phyloP scores from a whole-genome alignment of 1,140 invertebrate species.

The Papilio glaucus region DNA sequence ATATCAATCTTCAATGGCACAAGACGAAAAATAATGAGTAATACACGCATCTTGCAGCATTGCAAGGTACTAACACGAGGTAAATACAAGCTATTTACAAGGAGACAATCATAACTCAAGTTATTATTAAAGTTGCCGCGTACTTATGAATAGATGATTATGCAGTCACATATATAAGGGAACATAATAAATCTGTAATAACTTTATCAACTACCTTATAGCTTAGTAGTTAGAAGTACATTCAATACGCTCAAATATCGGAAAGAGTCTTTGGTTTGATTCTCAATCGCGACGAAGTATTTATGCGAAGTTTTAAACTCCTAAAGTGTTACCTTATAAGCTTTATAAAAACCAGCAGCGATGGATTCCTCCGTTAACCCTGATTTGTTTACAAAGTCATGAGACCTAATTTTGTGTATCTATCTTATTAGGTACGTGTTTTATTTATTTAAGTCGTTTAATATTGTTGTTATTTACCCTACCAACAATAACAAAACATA shows the following conservation, averaged over 20 bases:
- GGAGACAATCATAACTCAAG: constrained; percentile 22
- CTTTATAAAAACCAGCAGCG: too few relatives aligned
- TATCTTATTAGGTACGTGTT: too few relatives aligned
- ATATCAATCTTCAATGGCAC: constrained; percentile 42
- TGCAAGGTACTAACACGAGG: constrained; percentile 5
- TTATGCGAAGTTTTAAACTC: too few relatives aligned
- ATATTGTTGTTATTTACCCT: too few relatives aligned
- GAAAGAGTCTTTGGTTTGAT: not conserved
- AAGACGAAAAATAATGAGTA: constrained; percentile 38
- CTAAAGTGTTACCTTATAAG: too few relatives aligned
- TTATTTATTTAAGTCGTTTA: too few relatives aligned
- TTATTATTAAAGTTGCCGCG: not conserved
- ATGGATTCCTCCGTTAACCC: too few relatives aligned
- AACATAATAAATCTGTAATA: not conserved
- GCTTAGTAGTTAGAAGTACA: not conserved
- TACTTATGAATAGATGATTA: constrained; percentile 15
- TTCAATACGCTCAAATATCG: not conserved
- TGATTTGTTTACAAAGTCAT: too few relatives aligned
- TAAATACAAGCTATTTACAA: not conserved
- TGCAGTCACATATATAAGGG: not conserved
- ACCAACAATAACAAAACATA: too few relatives aligned
- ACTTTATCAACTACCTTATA: not conserved
- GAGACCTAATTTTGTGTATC: too few relatives aligned
- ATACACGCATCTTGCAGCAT: constrained; percentile 39
- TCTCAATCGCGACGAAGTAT: not conserved